phyloP scores from a whole-genome alignment of 1,140 invertebrate genomes.

The Ceratosolen solmsi region DNA sequence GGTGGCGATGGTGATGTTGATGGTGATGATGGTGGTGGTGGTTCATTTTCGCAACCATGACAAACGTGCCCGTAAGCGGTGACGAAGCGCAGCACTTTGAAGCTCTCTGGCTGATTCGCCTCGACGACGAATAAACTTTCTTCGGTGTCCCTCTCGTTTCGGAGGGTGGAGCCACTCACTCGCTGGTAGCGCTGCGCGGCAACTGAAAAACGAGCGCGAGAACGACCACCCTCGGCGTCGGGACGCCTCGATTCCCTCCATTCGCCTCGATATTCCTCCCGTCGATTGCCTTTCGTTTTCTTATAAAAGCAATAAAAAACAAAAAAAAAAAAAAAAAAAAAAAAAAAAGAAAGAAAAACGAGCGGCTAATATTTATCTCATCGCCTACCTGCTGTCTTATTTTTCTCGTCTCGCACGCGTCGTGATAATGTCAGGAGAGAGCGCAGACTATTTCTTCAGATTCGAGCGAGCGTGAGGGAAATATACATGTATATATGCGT shows the following conservation, averaged over 20 bases:
- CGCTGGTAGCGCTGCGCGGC: conserved; percentile 54
- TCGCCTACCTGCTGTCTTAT: conserved; percentile 45
- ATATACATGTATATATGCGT: too few relatives aligned
- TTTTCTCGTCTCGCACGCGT: background rate
- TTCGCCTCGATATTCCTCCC: background rate
- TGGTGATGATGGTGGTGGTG: background rate
- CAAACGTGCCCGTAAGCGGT: conserved; percentile 55
- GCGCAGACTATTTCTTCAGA: conserved; percentile 25
- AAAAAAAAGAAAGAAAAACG: conserved; percentile 29
- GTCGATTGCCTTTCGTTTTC: conserved; percentile 1
- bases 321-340: conserved; percentile 46
- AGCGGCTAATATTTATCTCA: conserved; percentile 44
- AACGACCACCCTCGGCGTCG: conserved; percentile 69
- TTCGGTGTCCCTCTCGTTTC: conserved; percentile 44
- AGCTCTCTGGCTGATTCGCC: conserved; percentile 27
- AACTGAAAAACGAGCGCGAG: conserved; percentile 68
- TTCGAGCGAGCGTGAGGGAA: background rate
- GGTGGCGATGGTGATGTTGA: background rate
- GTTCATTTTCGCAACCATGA: conserved; percentile 58
- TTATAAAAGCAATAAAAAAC: conserved; percentile 14
- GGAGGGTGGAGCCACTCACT: conserved; percentile 60
- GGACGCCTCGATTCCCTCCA: conserved; percentile 16
- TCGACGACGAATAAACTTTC: conserved; percentile 44
- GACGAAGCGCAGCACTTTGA: conserved; percentile 42
- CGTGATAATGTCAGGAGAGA: conserved; percentile 41